Evolutionary conservation across 2,113 vertebrate species (phyloP).

Genomic region (human (Homo sapiens)): DNA sequence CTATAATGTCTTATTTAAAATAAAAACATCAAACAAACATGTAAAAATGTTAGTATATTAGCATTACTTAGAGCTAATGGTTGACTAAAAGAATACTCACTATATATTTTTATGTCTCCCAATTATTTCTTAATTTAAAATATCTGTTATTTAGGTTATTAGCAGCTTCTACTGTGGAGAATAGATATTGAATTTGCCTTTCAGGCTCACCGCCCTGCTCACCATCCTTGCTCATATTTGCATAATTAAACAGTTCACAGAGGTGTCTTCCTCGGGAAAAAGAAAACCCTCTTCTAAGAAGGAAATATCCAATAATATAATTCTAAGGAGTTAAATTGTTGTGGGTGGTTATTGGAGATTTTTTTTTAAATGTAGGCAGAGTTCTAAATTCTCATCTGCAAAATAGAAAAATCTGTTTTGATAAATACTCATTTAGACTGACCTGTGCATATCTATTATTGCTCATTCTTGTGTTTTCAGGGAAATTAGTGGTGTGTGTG

Average conservation of each 20-base stretch:
- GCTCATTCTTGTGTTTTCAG: neutral
- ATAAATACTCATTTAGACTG: neutral
- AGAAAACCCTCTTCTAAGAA: neutral
- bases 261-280: neutral
- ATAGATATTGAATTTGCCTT: neutral
- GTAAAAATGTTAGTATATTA: neutral
- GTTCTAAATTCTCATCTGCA: neutral
- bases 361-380: neutral
- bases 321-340: neutral
- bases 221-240: constrained; percentile 12
- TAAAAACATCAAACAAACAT: neutral
- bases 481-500: neutral
- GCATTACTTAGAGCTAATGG: neutral
- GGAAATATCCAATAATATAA: neutral
- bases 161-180: neutral
- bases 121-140: neutral
- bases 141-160: neutral
- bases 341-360: neutral
- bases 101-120: neutral
- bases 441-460: neutral
- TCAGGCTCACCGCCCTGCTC: neutral
- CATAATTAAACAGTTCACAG: constrained; percentile 28
- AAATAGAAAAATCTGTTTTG: neutral
- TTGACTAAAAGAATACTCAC: neutral
- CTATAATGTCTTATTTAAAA: neutral